Percentiles rank a stretch among this genome's conserved stretches.
These are phyloP conservation scores for Ischnura elegans DNA, from an alignment of 2,888 invertebrate genomes.

Conservation along the genomic window DNA sequence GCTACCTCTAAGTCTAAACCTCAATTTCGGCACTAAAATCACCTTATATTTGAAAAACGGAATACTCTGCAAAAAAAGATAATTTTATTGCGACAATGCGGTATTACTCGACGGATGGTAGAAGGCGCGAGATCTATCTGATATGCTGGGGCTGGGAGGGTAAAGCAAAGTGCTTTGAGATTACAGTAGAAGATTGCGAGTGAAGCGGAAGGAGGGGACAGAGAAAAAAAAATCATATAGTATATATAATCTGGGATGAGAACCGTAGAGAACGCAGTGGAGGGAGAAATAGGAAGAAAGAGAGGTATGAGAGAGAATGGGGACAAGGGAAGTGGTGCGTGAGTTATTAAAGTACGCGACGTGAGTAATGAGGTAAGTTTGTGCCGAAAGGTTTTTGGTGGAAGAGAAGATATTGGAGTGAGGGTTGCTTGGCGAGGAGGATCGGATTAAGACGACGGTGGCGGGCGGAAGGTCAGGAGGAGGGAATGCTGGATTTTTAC, in stretches of 20 bases:
- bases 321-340: background rate
- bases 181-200: background rate
- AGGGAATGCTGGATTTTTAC: background rate
- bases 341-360: conserved; percentile 14
- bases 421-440: background rate
- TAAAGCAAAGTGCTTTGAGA: too few relatives aligned
- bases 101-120: too few relatives aligned
- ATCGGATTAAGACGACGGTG: background rate
- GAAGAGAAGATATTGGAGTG: background rate
- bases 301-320: background rate
- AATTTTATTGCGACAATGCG: too few relatives aligned
- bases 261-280: background rate
- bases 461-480: background rate
- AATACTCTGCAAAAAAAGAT: too few relatives aligned
- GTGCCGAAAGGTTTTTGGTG: background rate
- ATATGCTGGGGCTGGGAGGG: too few relatives aligned
- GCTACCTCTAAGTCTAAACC: too few relatives aligned
- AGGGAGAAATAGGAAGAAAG: background rate
- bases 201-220: background rate
- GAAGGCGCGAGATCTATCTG: too few relatives aligned
- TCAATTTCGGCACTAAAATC: too few relatives aligned
- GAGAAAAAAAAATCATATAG: background rate
- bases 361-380: conserved; percentile 33
- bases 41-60: too few relatives aligned
- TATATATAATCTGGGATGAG: too few relatives aligned